Percentiles rank a stretch among this genome's conserved stretches.
phyloP scores from a whole-genome alignment of 1,140 invertebrate genomes.

The Tetramorium alpestre region DNA sequence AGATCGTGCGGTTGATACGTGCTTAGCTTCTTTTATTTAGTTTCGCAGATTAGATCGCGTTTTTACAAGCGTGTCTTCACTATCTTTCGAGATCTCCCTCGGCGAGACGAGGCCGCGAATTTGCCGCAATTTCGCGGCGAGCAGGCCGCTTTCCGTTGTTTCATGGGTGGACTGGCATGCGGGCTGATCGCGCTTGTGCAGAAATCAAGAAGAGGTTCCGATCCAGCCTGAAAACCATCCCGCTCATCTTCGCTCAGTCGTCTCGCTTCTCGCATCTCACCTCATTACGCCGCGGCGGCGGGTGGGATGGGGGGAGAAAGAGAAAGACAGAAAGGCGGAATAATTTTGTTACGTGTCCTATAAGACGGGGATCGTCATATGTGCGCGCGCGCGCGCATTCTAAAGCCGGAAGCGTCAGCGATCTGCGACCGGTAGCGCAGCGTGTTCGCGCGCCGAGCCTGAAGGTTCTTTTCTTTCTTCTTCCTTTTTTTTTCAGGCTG shows the following conservation, averaged over 20 bases:
- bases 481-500: neutral
- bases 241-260: conserved; percentile 38
- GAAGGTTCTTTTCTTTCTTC: neutral
- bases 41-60: neutral
- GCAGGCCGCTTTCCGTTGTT: conserved; percentile 78
- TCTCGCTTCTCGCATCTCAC: conserved; percentile 20
- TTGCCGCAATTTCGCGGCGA: conserved; percentile 46
- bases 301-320: neutral
- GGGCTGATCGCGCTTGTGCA: conserved; percentile 76
- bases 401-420: conserved; percentile 29
- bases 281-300: conserved; percentile 52
- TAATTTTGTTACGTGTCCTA: conserved; percentile 76
- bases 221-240: conserved; percentile 84
- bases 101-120: neutral
- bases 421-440: neutral
- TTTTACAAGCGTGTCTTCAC: neutral
- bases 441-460: neutral
- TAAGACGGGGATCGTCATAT: conserved; percentile 19
- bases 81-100: conserved; percentile 9
- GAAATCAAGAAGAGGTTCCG: conserved; percentile 79
- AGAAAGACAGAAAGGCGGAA: conserved; percentile 66
- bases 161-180: conserved; percentile 82
- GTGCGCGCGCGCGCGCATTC: neutral
- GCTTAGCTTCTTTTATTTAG: neutral
- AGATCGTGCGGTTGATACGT: neutral